Base-by-base conservation (phyloP, 1,140 invertebrate species). In the Arion vulgaris region DNA sequence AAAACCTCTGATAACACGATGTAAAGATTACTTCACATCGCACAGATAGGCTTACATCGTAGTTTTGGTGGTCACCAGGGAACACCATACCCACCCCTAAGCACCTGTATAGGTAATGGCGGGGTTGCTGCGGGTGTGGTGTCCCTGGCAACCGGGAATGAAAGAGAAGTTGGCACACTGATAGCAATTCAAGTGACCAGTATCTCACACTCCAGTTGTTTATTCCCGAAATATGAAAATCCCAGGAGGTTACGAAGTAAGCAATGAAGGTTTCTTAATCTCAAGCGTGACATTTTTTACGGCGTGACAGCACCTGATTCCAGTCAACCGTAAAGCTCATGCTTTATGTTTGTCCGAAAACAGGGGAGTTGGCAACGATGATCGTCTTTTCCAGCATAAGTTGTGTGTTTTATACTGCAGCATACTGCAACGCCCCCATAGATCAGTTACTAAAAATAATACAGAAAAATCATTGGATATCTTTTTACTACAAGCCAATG, bases 191-290 rank as follows among this genome's bases (percentile, higher is more conserved):
- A 19, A 76, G 34, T 32, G 45, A 49, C 41, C 53, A 76, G 28
- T 28, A 45, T 53, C 74, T 26, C 23, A 79, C 76, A 66, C 76
- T 66, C 76, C 76, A 79, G 57, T 1, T 45, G 17, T 19, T 79
- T 39, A 26, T 79, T 68, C 57, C 57, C 57, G 28, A 38, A 68
- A 79, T 41, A 68, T 57, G 76, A 79, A 79, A 28, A 79, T 79
- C 28, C 76, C 76, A 39, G 36, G 57, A 79, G 76, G 36, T 79
- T 68, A 79, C 76, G 76, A 79, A 79, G 76, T 79, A 79, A 79
- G 76, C 76, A 34, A 39, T n/a, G n/a, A n/a, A n/a, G n/a, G n/a
- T n/a, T n/a, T n/a, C n/a, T n/a, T n/a, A n/a, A n/a, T 32, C 57
- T 66, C n/a, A 53, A 53, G 41, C 39, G 76, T 49, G 32, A 39